These are phyloP conservation scores for Corythornis cristatus DNA, from an alignment of 2,113 vertebrate species.

Conservation along the genomic window DNA sequence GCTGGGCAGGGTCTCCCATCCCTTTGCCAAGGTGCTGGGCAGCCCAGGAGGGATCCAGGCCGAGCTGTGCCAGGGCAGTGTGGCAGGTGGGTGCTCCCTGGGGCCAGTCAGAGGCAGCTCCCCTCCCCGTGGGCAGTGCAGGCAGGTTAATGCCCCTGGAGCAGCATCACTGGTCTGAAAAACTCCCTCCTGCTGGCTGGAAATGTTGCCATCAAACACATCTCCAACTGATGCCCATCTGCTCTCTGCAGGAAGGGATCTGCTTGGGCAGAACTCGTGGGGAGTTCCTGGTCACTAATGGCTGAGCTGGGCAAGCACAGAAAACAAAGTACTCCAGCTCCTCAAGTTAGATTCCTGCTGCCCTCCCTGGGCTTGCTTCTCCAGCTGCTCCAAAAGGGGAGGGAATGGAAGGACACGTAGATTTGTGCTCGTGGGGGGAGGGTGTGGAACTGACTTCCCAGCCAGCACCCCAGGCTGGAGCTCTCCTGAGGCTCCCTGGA, in stretches of 20 bases:
- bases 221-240: not conserved
- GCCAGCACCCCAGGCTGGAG: not conserved
- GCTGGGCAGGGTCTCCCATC: not conserved
- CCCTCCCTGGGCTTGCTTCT: not conserved
- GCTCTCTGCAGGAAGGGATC: not conserved
- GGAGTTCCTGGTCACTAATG: not conserved
- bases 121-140: not conserved
- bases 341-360: not conserved
- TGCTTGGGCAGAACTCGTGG: not conserved
- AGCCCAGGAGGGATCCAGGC: not conserved
- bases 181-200: constrained; percentile 15
- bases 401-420: not conserved
- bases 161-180: constrained; percentile 33
- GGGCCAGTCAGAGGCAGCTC: not conserved
- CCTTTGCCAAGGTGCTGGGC: not conserved
- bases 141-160: not conserved
- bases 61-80: not conserved
- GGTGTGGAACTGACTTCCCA: not conserved
- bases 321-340: not conserved
- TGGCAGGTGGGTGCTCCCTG: not conserved
- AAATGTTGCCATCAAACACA: not conserved
- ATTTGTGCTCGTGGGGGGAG: not conserved
- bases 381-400: not conserved
- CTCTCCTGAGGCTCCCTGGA: not conserved
- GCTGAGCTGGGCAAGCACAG: not conserved